Percentiles rank a stretch among this genome's conserved stretches.
These are phyloP conservation scores for Drosophila albomicans DNA, from an alignment of 1,140 invertebrate genomes.

Conservation along the genomic window DNA sequence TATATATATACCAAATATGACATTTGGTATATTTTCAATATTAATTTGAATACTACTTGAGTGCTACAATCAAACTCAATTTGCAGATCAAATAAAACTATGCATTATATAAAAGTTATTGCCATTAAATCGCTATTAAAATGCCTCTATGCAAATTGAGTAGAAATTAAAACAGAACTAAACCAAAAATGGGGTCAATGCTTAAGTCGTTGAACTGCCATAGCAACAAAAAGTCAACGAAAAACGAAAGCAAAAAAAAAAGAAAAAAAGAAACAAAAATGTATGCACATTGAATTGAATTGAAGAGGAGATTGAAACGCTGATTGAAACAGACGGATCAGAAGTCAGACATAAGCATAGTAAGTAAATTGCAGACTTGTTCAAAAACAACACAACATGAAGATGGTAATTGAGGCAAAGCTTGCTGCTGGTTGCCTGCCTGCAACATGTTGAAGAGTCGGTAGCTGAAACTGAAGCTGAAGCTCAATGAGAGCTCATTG, in stretches of 20 bases:
- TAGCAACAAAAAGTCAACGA: neutral
- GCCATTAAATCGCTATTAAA: no score
- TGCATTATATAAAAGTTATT: no score
- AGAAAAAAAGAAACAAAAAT: neutral
- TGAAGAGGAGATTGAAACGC: slow-evolving; percentile 25
- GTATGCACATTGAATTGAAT: slow-evolving; percentile 26
- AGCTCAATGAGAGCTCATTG: slow-evolving; percentile 42
- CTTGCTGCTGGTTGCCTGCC: neutral
- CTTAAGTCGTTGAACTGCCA: slow-evolving; percentile 1
- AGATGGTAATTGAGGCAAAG: slow-evolving; percentile 12
- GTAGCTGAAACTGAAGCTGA: neutral
- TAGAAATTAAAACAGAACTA: no score
- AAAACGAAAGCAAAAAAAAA: neutral
- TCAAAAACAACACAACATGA: neutral
- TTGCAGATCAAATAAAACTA: no score
- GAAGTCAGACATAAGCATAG: neutral
- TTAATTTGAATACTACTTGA: no score
- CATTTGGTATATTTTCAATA: no score
- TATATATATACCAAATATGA: no score
- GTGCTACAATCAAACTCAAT: no score
- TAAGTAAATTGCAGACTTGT: slow-evolving; percentile 6
- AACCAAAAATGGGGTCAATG: no score
- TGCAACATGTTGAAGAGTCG: neutral
- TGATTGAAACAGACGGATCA: slow-evolving; percentile 18
- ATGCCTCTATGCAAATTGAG: no score